These are phyloP conservation scores for Trachurus trachurus DNA, from an alignment of 2,797 vertebrate species.

Conservation along the genomic window DNA sequence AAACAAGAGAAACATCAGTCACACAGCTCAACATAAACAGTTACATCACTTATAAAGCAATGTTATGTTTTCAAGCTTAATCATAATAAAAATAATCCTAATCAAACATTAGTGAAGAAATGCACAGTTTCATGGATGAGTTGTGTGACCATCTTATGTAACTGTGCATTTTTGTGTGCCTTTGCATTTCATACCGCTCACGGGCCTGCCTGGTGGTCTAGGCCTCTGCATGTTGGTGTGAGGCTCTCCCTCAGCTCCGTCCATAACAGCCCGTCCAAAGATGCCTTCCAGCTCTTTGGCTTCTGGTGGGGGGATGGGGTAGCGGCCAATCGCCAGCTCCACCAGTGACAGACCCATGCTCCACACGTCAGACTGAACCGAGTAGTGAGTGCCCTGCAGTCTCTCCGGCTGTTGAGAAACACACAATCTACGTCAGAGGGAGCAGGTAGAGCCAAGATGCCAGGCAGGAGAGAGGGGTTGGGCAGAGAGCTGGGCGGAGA, in stretches of 20 bases:
- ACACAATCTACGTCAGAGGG: slow-evolving; percentile 78
- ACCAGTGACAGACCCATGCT: slow-evolving; percentile 99
- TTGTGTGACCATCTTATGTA: background rate
- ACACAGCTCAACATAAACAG: slow-evolving; percentile 5
- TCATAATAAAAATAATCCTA: too few relatives aligned
- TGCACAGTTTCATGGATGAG: background rate
- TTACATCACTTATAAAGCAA: background rate
- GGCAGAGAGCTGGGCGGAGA: slow-evolving; percentile 42
- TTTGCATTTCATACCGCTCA: slow-evolving; percentile 88
- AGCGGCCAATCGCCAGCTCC: slow-evolving; percentile 96
- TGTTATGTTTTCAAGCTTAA: background rate
- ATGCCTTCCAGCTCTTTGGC: slow-evolving; percentile 96
- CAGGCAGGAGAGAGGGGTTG: slow-evolving; percentile 61
- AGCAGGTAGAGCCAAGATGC: slow-evolving; percentile 69
- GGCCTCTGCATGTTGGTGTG: slow-evolving; percentile 91
- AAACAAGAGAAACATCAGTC: slow-evolving; percentile 34
- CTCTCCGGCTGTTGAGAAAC: slow-evolving; percentile 93
- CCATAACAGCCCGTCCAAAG: slow-evolving; percentile 91
- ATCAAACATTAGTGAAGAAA: background rate
- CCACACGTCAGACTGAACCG: slow-evolving; percentile 99
- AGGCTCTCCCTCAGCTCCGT: slow-evolving; percentile 89
- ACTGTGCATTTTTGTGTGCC: background rate
- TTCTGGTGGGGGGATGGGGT: slow-evolving; percentile 97
- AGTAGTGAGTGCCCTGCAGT: slow-evolving; percentile 98
- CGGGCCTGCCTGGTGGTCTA: slow-evolving; percentile 92